Percentiles rank a stretch among this genome's conserved stretches.
phyloP scores from a whole-genome alignment of 1,140 invertebrate species.

The Battus philenor region DNA sequence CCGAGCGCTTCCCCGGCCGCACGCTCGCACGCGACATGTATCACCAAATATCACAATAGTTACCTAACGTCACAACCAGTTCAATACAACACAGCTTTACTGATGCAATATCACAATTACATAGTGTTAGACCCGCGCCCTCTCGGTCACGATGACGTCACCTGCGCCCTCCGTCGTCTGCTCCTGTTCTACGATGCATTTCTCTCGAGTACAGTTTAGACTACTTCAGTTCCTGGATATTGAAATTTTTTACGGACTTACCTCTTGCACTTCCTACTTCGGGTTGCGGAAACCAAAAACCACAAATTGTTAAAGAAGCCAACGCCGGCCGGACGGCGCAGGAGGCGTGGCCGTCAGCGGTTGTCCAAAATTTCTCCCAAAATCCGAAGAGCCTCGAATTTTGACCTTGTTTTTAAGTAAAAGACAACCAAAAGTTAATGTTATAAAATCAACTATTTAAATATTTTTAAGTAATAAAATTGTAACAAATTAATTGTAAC shows the following conservation, averaged over 20 bases:
- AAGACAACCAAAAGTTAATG: conserved; percentile 75
- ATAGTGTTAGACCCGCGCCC: conserved; percentile 50
- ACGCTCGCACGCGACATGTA: conserved; percentile 31
- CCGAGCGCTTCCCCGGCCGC: conserved; percentile 21
- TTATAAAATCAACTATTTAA: conserved; percentile 74
- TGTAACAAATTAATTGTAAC: conserved; percentile 75
- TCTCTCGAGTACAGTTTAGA: too few relatives aligned
- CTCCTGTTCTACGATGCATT: conserved; percentile 8
- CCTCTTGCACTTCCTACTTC: not conserved
- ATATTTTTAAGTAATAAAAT: conserved; percentile 71
- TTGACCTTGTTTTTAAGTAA: conserved; percentile 69
- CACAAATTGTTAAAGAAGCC: not conserved
- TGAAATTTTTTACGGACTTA: too few relatives aligned
- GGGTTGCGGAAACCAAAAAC: not conserved
- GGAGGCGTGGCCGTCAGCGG: conserved; percentile 25
- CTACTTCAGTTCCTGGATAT: not conserved
- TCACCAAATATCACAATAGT: conserved; percentile 74
- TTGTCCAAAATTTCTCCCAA: conserved; percentile 55
- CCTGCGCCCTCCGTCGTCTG: conserved; percentile 32
- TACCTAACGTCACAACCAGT: conserved; percentile 68
- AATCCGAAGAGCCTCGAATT: conserved; percentile 58
- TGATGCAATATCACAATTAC: conserved; percentile 66
- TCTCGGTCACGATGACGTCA: conserved; percentile 31
- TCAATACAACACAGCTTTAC: conserved; percentile 71
- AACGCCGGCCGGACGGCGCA: not conserved